phyloP scores from a whole-genome alignment of 2,797 vertebrate genomes.

The Onychomys leucogaster region DNA sequence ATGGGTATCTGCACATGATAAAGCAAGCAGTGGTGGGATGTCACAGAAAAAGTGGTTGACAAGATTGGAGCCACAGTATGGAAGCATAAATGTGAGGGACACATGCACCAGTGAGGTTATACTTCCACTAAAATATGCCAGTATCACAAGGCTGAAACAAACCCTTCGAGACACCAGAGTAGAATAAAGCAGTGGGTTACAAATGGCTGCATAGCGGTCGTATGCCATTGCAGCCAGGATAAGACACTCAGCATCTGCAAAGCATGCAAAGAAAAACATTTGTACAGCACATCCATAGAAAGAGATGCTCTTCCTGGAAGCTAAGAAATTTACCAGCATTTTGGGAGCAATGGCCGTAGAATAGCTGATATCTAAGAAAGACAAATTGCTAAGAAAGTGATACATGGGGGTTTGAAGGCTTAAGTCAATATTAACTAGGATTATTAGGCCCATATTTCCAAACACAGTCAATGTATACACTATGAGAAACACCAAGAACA shows the following conservation, averaged over 20 bases:
- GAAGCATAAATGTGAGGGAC: constrained; percentile 65
- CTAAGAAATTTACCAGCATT: constrained; percentile 73
- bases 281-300: constrained; percentile 63
- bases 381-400: constrained; percentile 76
- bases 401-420: constrained; percentile 78
- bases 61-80: constrained; percentile 70
- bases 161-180: constrained; percentile 52
- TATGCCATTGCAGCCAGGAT: constrained; percentile 76
- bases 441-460: constrained; percentile 73
- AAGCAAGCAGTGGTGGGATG: constrained; percentile 72
- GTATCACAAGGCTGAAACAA: not conserved
- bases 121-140: constrained; percentile 65
- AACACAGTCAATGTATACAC: constrained; percentile 64
- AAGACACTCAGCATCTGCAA: constrained; percentile 74
- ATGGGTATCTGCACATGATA: constrained; percentile 63
- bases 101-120: constrained; percentile 72
- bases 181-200: constrained; percentile 68
- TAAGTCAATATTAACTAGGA: constrained; percentile 19
- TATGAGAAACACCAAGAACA: constrained; percentile 70
- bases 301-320: constrained; percentile 64
- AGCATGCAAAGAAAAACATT: constrained; percentile 75
- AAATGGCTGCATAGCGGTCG: constrained; percentile 72
- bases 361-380: constrained; percentile 78
- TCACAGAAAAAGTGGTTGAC: constrained; percentile 82
- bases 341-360: constrained; percentile 74